Evolutionary conservation across 2,113 vertebrate genomes (phyloP), one percentile per base, ranked within the genome.

Genomic region (Albula glossodonta): DNA sequence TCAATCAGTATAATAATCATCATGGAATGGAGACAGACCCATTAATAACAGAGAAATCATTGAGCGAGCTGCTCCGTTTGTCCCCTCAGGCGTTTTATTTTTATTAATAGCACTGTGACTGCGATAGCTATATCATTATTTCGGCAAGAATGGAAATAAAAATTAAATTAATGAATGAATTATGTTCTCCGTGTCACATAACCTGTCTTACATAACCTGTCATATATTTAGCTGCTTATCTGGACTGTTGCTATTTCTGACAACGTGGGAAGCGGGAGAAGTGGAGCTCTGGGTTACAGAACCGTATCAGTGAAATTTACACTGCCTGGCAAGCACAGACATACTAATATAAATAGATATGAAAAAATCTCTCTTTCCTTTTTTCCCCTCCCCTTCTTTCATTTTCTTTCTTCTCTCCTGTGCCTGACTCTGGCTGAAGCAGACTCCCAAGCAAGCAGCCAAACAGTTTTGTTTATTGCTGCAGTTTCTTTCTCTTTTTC

Each of bases 151-250:
- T 51, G 83, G 57, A 85, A 77, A 87, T 70, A 41, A 11, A 79
- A 86, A 88, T 82, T 51, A 25, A 89, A 88, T 88, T 77, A 91
- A 88, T 78, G 57, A 89, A 88, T 87, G 82, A 87, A 87, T 60
- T 83, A 85, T 80, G n/a, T 77, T 74, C 78, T 17, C 53, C 41
- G 8, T 22, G 31, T 83, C 82, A 80, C 86, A 81, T 80, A 88
- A 86, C 51, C 74, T 49, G 83, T 49, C 82, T 88, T 86, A 89
- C 66, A 81, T 57, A 90, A 85, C 60, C 70, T 6, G 5, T 50
- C 19, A 15, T 87, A 84, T 83, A 87, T 89, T 91, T 88, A 86
- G 87, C 51, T 48, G 50, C 84, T 86, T 49, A 86, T 66, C 87
- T 87, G 48, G 85, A 85, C 66, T 74, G 80, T 12, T 81, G 84